Conservation (phyloP, 2,797 vertebrate species). For the Vultur gryphus region DNA sequence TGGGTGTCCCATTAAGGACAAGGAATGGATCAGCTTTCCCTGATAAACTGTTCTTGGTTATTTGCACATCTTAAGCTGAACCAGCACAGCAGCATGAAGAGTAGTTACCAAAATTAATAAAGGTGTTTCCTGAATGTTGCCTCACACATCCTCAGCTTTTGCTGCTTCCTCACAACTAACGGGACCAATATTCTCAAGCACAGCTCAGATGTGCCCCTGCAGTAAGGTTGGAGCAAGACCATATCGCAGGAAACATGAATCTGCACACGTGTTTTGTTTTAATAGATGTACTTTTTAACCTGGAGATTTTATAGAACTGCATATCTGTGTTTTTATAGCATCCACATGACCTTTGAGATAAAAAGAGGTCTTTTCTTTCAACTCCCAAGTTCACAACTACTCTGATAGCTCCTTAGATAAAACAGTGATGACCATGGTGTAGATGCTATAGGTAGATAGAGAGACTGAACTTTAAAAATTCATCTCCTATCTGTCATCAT, state of each 20-base stretch:
- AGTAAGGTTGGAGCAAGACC: neutral
- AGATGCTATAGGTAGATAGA: conserved; percentile 19
- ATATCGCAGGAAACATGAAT: neutral
- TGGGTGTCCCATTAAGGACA: neutral
- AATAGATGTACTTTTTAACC: conserved; percentile 18
- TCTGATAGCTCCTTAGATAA: conserved; percentile 52
- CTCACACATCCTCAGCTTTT: neutral
- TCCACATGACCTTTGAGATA: conserved; percentile 35
- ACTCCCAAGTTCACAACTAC: conserved; percentile 34
- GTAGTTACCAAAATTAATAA: neutral
- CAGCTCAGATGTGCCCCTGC: neutral
- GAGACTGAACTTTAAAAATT: conserved; percentile 53
- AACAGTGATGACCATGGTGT: conserved; percentile 13
- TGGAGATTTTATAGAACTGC: neutral
- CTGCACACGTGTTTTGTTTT: neutral
- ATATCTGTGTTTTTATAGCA: conserved; percentile 17
- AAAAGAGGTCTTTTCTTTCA: conserved; percentile 48
- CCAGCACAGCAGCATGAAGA: neutral
- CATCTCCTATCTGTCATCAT: neutral
- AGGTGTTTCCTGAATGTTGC: neutral
- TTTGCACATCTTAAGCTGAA: neutral
- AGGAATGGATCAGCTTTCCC: neutral
- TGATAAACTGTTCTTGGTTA: neutral
- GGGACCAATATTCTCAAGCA: neutral
- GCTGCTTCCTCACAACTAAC: neutral